Percentiles rank a stretch among this genome's conserved stretches.
Evolutionary conservation across 2,888 invertebrate species (phyloP).

Genomic region (Drosophila neotestacea): DNA sequence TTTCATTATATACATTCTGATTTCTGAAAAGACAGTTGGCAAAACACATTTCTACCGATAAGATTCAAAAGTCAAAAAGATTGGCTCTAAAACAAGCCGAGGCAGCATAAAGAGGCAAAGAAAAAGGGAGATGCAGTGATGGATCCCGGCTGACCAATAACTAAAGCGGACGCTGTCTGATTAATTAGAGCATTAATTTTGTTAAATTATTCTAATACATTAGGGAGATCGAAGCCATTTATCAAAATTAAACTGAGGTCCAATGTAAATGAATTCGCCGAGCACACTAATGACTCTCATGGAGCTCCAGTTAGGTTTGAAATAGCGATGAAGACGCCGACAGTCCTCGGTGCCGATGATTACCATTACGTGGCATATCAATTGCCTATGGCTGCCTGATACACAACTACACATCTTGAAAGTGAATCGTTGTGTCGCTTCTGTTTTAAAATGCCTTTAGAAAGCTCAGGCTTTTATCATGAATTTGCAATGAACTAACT

Average conservation of each 20-base stretch:
- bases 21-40: constrained; percentile 61
- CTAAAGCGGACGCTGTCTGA: constrained; percentile 68
- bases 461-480: background rate
- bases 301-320: constrained; percentile 19
- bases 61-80: constrained; percentile 13
- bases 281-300: constrained; percentile 45
- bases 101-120: background rate
- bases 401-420: background rate
- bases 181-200: constrained; percentile 84
- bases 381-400: constrained; percentile 33
- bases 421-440: background rate
- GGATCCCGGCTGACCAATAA: constrained; percentile 13
- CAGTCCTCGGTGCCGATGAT: constrained; percentile 34
- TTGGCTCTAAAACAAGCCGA: constrained; percentile 39
- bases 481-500: background rate
- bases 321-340: constrained; percentile 10
- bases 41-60: constrained; percentile 40
- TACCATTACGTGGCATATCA: constrained; percentile 48
- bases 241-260: constrained; percentile 84
- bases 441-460: background rate
- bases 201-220: constrained; percentile 84
- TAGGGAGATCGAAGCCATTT: constrained; percentile 84
- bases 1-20: constrained; percentile 39
- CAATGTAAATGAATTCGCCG: constrained; percentile 74
- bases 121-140: background rate